A percentile compares a stretch with the other conserved stretches of the same genome.
Evolutionary conservation across 2,888 invertebrate genomes (phyloP).

Genomic region (Drosophila koepferae): DNA sequence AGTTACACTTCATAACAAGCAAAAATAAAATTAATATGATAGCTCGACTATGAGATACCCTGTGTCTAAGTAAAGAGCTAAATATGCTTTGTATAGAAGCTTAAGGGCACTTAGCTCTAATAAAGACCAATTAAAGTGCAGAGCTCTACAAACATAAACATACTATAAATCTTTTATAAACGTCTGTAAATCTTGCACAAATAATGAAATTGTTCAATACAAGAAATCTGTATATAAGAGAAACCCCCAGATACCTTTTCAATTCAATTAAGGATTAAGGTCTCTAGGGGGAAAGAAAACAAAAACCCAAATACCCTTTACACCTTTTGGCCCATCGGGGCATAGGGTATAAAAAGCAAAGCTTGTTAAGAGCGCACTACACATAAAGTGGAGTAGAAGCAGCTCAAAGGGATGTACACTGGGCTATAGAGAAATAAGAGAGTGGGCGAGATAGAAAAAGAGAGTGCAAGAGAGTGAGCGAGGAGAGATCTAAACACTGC

Average conservation of each 20-base stretch:
- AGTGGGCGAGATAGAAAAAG: conserved; percentile 1
- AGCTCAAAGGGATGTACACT: conserved; percentile 42
- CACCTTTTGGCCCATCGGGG: not conserved
- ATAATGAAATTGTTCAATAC: not conserved
- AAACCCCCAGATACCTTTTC: too few species aligned
- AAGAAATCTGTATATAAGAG: not conserved
- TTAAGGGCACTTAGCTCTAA: not conserved
- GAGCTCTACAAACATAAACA: too few species aligned
- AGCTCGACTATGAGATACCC: not conserved
- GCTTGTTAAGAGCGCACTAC: conserved; percentile 57
- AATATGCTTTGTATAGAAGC: too few species aligned
- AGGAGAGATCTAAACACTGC: conserved; percentile 45
- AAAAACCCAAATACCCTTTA: not conserved
- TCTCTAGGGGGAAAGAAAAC: not conserved
- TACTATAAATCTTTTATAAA: too few species aligned
- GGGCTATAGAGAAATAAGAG: conserved; percentile 5
- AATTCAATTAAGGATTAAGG: not conserved
- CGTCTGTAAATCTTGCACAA: too few species aligned
- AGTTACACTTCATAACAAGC: conserved; percentile 14
- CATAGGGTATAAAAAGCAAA: conserved; percentile 40
- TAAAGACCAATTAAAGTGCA: too few species aligned
- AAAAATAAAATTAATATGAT: not conserved
- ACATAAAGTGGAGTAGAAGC: conserved; percentile 19
- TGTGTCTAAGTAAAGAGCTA: not conserved
- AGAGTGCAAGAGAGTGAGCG: conserved; percentile 10